Base-by-base conservation (phyloP, 2,888 invertebrate species). In the Colletes collaris region DNA sequence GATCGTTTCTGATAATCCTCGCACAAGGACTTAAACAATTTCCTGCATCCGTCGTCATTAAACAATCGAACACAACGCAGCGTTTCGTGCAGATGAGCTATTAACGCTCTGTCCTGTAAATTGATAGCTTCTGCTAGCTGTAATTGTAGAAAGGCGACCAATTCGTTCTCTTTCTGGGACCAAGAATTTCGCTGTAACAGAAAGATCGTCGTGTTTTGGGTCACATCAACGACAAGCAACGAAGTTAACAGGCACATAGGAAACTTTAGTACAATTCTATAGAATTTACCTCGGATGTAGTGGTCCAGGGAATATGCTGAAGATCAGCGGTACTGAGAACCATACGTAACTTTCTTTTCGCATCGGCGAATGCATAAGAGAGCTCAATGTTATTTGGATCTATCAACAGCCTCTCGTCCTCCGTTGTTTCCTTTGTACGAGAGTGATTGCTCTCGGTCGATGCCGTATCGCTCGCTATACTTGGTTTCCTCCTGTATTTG, bases 261-360 rank as follows among this genome's bases (percentile, higher is more conserved):
- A n/a, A 4, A n/a, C 4, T 13, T 50, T 4, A 0, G 46, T 11
- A n/a, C 4, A 19, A 19, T 10, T 8, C 5, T 7, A 49, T 6
- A 16, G 16, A 50, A 7, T 55, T 69, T 86, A 92, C 92, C 88
- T 91, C 91, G 11, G 91, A 87, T 49, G 90, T 87, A 53, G 87
- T 87, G 46, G 88, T 90, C 91, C 92, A 92, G 46, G 92, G 92
- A 89, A 95, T 94, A 89, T 96, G 95, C 87, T 97, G 96, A 76
- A 96, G 93, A 90, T 98, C 98, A 0, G 97, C 97, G 86, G 97
- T 97, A 82, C 98, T 97, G 49, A 99, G 94, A 69, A 99, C 99
- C 87, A 97, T 95, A 35, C 99, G 95, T 78, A 99, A 94, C 91
- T 99, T 99, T 83, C 97, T 96, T 93, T 99, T 98, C 89, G 96